Evolutionary conservation across 2,113 vertebrate genomes (phyloP).

Genomic region (Leptobrachium leishanense): DNA sequence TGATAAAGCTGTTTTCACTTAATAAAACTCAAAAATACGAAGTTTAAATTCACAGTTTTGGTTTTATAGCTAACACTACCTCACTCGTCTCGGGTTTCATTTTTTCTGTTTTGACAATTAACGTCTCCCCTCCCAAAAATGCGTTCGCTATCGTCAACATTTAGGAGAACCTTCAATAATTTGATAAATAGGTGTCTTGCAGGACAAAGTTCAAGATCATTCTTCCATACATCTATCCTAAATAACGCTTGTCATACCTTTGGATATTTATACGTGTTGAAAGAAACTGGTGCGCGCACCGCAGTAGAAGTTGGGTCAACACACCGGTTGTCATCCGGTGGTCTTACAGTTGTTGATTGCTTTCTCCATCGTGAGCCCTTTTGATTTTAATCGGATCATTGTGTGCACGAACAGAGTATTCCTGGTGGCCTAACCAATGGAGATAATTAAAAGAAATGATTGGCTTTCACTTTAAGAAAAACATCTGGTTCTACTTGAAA

Average conservation of each 20-base stretch:
- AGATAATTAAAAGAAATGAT: constrained; percentile 82
- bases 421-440: constrained; percentile 78
- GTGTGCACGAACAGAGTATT: constrained; percentile 76
- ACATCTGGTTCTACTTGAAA: constrained; percentile 86
- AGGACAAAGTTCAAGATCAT: background rate
- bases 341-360: constrained; percentile 70
- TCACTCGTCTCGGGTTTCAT: too few species aligned
- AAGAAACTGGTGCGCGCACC: constrained; percentile 52
- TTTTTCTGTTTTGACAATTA: too few species aligned
- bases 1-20: too few species aligned
- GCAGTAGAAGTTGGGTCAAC: constrained; percentile 52
- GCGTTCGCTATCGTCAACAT: background rate
- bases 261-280: constrained; percentile 43
- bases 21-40: too few species aligned
- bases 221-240: background rate
- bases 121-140: too few species aligned
- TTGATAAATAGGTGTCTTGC: background rate
- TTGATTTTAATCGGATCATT: constrained; percentile 78
- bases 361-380: constrained; percentile 67
- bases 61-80: too few species aligned
- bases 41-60: too few species aligned
- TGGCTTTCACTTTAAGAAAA: constrained; percentile 78
- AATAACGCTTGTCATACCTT: constrained; percentile 16
- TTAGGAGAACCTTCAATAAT: background rate
- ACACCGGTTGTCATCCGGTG: constrained; percentile 62